Conservation (phyloP, 2,888 invertebrate species). For the Bruchidius siliquastri region DNA sequence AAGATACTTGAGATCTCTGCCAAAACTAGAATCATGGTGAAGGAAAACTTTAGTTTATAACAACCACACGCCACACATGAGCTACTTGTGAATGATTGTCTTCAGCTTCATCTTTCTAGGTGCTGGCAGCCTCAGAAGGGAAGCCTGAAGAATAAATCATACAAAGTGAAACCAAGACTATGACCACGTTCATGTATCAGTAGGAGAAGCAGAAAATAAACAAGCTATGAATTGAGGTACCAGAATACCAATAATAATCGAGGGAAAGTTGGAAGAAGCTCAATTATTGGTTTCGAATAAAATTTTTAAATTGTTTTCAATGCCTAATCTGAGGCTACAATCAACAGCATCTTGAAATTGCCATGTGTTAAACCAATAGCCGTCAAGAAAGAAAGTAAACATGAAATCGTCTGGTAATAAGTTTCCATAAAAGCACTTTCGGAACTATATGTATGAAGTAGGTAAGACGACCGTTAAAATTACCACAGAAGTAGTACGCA, state of each 20-base stretch:
- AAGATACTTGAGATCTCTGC: neutral
- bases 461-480: no score
- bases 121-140: slow-evolving; percentile 9
- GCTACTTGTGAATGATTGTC: slow-evolving; percentile 22
- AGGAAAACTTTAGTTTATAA: neutral
- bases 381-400: no score
- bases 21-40: neutral
- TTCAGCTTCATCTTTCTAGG: slow-evolving; percentile 27
- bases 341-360: no score
- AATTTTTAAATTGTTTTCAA: no score
- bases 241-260: slow-evolving; percentile 9
- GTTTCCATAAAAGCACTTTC: no score
- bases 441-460: no score
- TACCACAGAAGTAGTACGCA: no score
- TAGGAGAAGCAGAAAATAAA: neutral
- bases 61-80: slow-evolving; percentile 3
- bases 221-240: neutral
- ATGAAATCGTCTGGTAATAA: no score
- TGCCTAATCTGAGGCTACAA: no score
- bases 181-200: neutral
- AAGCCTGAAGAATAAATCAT: neutral
- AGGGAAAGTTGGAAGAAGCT: no score
- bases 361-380: no score
- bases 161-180: neutral
- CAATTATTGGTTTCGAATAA: no score